Conservation (phyloP, 2,888 invertebrate genomes). For the Coenonympha arcania region DNA sequence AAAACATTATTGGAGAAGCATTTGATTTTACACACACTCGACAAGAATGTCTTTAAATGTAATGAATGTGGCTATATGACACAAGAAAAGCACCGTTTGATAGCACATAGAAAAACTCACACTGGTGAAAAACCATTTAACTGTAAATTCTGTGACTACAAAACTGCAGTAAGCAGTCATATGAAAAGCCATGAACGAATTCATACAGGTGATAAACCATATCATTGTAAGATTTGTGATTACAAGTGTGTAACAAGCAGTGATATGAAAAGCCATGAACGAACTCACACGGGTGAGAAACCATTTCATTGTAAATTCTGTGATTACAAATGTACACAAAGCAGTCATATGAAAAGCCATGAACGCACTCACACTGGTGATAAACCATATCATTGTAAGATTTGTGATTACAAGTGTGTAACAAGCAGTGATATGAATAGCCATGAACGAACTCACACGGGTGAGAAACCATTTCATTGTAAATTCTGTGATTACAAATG, state of each 20-base stretch:
- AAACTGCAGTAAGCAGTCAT: too few relatives aligned
- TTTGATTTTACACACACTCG: not conserved
- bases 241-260: too few relatives aligned
- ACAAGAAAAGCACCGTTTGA: not conserved
- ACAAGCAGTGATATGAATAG: not conserved
- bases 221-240: too few relatives aligned
- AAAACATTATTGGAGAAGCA: not conserved
- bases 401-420: slow-evolving; percentile 8
- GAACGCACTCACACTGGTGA: slow-evolving; percentile 6
- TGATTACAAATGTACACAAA: slow-evolving; percentile 9
- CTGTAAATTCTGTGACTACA: slow-evolving; percentile 27
- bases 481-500: too few relatives aligned
- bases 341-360: not conserved
- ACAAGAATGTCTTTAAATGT: not conserved
- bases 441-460: slow-evolving; percentile 17
- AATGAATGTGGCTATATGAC: not conserved
- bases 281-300: too few relatives aligned
- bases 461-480: slow-evolving; percentile 27
- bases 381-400: slow-evolving; percentile 4
- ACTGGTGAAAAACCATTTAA: slow-evolving; percentile 19
- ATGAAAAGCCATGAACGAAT: too few relatives aligned
- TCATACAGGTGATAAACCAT: too few relatives aligned
- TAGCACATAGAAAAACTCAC: slow-evolving; percentile 14
- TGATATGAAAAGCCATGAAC: too few relatives aligned
- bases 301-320: too few relatives aligned